Evolutionary conservation across 2,888 invertebrate genomes (phyloP).

Genomic region (Cynaeus angustus): DNA sequence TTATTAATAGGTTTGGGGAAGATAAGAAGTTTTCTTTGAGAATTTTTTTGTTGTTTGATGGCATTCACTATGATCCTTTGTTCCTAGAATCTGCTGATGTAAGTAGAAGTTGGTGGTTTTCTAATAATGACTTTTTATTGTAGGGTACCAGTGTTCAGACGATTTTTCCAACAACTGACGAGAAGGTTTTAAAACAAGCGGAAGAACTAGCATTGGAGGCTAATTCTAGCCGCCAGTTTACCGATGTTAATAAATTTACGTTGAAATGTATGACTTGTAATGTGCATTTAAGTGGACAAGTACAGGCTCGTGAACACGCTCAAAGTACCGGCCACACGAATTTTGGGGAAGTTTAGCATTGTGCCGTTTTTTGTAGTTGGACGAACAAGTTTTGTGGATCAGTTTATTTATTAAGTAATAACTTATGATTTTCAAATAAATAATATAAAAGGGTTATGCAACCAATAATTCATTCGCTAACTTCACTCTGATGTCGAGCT

Average conservation of each 20-base stretch:
- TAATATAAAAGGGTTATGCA: too few relatives aligned
- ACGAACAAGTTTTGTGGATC: too few relatives aligned
- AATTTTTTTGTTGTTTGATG: conserved; percentile 94
- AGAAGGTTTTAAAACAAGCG: conserved; percentile 84
- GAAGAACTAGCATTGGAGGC: conserved; percentile 91
- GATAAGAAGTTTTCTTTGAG: conserved; percentile 88
- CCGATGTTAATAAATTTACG: conserved; percentile 90
- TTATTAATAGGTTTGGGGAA: conserved; percentile 95
- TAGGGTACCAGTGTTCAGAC: conserved; percentile 85
- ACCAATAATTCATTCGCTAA: too few relatives aligned
- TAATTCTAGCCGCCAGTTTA: conserved; percentile 91
- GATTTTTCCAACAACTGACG: conserved; percentile 85
- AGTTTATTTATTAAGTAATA: too few relatives aligned
- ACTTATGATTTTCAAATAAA: too few relatives aligned
- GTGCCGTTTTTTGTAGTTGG: neutral
- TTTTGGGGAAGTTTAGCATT: conserved; percentile 82
- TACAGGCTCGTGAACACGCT: conserved; percentile 89
- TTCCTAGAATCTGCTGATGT: conserved; percentile 88
- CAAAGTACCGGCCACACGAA: conserved; percentile 87
- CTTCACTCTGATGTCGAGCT: too few relatives aligned
- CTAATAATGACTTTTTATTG: conserved; percentile 57
- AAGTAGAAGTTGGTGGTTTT: conserved; percentile 66
- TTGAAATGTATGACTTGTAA: conserved; percentile 90
- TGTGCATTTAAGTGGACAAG: conserved; percentile 83
- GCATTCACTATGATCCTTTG: conserved; percentile 96